phyloP scores from a whole-genome alignment of 2,797 vertebrate species.

The Jordanella pulchra region DNA sequence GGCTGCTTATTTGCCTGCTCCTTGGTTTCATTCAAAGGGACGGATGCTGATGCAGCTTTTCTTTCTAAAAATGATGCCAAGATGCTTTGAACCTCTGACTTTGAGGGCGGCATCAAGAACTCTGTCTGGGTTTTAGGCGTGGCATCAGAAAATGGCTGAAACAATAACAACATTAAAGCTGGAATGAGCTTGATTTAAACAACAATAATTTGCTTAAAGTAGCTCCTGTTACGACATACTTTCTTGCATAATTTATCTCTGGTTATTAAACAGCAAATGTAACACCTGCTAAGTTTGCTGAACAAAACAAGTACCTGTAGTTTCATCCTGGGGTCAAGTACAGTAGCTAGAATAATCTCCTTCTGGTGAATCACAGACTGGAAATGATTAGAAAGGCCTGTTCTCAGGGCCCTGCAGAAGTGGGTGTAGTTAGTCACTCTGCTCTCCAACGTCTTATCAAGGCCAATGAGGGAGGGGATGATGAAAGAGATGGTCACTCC shows the following conservation, averaged over 20 bases:
- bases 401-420: slow-evolving; percentile 76
- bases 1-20: slow-evolving; percentile 1
- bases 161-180: slow-evolving; percentile 5
- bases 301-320: slow-evolving; percentile 61
- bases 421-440: slow-evolving; percentile 66
- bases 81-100: slow-evolving; percentile 55
- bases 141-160: slow-evolving; percentile 71
- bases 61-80: slow-evolving; percentile 53
- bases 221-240: no score
- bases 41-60: slow-evolving; percentile 8
- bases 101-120: slow-evolving; percentile 66
- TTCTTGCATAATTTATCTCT: background rate
- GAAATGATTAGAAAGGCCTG: slow-evolving; percentile 70
- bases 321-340: slow-evolving; percentile 80
- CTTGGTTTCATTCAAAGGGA: slow-evolving; percentile 9
- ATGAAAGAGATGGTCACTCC: slow-evolving; percentile 73
- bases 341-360: slow-evolving; percentile 74
- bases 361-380: slow-evolving; percentile 72
- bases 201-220: background rate
- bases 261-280: background rate
- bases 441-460: slow-evolving; percentile 75
- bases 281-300: background rate
- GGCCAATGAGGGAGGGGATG: slow-evolving; percentile 73
- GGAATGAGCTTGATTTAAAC: background rate
- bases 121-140: slow-evolving; percentile 31